These are phyloP conservation scores for Disparrhopalites patrizii DNA, from an alignment of 2,888 invertebrate species.

Conservation along the genomic window DNA sequence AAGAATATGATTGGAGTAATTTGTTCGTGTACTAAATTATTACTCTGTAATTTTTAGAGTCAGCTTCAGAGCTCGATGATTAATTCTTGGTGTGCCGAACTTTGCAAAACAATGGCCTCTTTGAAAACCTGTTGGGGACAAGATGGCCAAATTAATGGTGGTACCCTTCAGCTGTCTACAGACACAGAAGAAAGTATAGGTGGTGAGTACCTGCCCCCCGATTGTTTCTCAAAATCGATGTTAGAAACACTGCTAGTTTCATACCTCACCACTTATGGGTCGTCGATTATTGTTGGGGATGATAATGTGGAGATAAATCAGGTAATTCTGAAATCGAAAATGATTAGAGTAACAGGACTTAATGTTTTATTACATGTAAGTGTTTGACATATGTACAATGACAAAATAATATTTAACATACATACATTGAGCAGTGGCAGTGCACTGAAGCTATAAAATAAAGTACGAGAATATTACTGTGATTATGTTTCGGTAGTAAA, in stretches of 20 bases:
- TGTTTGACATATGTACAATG: no score
- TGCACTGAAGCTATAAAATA: no score
- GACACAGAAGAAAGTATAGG: not conserved
- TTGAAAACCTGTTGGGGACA: slow-evolving; percentile 43
- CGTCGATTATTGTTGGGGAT: slow-evolving; percentile 44
- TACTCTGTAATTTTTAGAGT: slow-evolving; percentile 31
- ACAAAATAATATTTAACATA: no score
- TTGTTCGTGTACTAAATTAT: no score
- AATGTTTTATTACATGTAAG: not conserved
- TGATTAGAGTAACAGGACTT: not conserved
- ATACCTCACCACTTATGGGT: slow-evolving; percentile 43
- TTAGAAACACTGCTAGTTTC: slow-evolving; percentile 41
- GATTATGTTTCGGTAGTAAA: not conserved
- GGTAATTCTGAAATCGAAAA: slow-evolving; percentile 27
- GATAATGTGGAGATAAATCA: slow-evolving; percentile 44
- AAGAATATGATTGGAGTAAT: no score
- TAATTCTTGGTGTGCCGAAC: slow-evolving; percentile 48
- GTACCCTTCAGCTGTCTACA: not conserved
- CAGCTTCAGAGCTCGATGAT: slow-evolving; percentile 47
- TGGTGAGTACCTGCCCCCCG: slow-evolving; percentile 41
- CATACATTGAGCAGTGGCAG: no score
- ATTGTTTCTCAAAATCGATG: slow-evolving; percentile 22
- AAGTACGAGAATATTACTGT: no score
- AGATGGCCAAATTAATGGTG: not conserved
- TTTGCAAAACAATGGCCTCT: slow-evolving; percentile 46